These are phyloP conservation scores for Cryptotis parvus DNA, from an alignment of 2,113 vertebrate species.

Conservation along the genomic window DNA sequence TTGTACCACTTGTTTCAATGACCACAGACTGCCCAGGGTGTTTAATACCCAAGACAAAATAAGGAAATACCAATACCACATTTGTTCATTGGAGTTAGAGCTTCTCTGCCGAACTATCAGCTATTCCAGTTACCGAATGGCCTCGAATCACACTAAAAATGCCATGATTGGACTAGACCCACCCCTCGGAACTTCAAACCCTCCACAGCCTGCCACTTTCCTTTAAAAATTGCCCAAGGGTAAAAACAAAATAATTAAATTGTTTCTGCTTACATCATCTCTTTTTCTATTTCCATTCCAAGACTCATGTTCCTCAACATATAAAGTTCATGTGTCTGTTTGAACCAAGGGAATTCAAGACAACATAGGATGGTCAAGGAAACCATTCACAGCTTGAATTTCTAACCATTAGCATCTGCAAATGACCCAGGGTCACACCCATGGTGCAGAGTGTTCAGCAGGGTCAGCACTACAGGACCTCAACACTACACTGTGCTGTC, in stretches of 20 bases:
- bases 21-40: neutral
- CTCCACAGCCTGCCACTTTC: neutral
- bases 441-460: too few species aligned
- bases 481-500: too few species aligned
- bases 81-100: too few species aligned
- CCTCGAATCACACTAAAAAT: neutral
- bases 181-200: neutral
- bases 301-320: neutral
- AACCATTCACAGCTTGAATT: neutral
- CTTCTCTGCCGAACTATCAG: neutral
- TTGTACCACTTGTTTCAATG: neutral
- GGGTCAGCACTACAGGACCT: too few species aligned
- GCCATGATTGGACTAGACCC: neutral
- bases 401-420: neutral
- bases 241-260: neutral
- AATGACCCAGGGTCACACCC: too few species aligned
- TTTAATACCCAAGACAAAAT: neutral
- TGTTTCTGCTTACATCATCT: constrained; percentile 7
- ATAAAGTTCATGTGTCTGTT: neutral
- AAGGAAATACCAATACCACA: neutral
- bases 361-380: neutral
- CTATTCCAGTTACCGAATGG: neutral
- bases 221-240: neutral
- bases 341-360: neutral
- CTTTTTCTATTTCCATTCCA: constrained; percentile 1